Evolutionary conservation across 2,797 vertebrate genomes (phyloP).

Genomic region (Labeo calbasu): DNA sequence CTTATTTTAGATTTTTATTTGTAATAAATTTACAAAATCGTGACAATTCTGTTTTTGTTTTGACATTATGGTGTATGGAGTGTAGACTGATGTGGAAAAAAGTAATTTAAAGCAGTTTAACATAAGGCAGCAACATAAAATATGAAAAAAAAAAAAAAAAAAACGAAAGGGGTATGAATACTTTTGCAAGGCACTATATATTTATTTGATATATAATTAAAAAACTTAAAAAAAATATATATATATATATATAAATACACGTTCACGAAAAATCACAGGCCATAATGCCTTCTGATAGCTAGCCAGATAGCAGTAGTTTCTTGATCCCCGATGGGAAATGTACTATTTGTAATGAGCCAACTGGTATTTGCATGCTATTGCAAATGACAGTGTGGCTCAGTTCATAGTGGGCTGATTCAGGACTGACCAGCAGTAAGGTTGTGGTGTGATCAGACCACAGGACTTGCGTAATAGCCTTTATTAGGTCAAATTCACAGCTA

Average conservation of each 20-base stretch:
- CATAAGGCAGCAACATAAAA: no score
- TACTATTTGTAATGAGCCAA: background rate
- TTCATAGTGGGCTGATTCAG: constrained; percentile 6
- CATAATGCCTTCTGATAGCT: background rate
- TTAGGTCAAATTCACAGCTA: background rate
- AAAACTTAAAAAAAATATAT: background rate
- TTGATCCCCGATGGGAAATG: background rate
- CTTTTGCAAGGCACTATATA: background rate
- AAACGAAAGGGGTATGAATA: no score
- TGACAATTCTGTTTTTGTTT: no score
- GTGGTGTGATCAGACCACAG: constrained; percentile 14
- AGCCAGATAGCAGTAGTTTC: background rate
- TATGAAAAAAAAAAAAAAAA: no score
- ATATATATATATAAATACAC: background rate
- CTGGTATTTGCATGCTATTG: background rate
- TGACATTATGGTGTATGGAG: no score
- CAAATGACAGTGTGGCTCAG: background rate
- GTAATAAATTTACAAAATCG: no score
- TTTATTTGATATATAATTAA: background rate
- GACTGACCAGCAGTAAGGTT: background rate
- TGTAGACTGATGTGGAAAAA: no score
- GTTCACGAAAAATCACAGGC: background rate
- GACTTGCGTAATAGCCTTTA: constrained; percentile 39
- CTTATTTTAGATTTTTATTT: no score
- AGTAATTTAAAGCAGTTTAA: no score